Evolutionary conservation across 2,888 invertebrate genomes (phyloP), one percentile per base, ranked within the genome.

Genomic region (Eretmocerus hayati): DNA sequence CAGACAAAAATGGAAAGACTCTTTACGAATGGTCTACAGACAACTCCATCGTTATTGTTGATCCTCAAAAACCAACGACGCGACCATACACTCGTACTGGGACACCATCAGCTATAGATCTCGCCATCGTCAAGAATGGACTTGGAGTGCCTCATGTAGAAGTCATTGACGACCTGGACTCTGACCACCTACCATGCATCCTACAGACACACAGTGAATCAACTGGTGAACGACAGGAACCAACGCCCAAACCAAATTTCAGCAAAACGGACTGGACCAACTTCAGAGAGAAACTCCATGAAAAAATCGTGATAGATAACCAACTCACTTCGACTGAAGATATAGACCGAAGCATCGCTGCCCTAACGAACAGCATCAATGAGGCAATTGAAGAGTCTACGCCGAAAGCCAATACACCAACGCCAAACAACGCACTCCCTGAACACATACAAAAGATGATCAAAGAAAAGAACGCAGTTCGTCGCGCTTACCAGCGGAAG

Each of bases 101-200:
- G 6, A 8, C 5, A 6, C 31, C 31, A 31, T 13, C 6, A 19
- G 18, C 16, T 3, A 42, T 42, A 16, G 42, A 42, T 20, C 19
- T 42, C 4, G 32, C 31, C 13, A 20, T 42, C 8, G 5, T 18
- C 5, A 42, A 32, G 32, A 42, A 42, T 15, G 5, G 18, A 2
- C 2, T 8, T 18, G 18, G 3, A 13, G 5, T 8, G 5, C 6
- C 16, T 8, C 8, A 20, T 6, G 15, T 26, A 8, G 11, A 6
- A 20, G 23, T 22, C 4, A 5, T 26, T 9, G 37, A 48, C 36
- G 42, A 48, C 13, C 32, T 48, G 1, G 23, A 48, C 22, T 48
- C 48, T n/a, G 48, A 48, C 20, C 42, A 48, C 22, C 23, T 41
- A 13, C 42, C 42, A 8, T 23, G 26, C n/a, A 48, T 36, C n/a